Evolutionary conservation across 2,113 vertebrate species (phyloP).

Genomic region (Colaptes auratus): DNA sequence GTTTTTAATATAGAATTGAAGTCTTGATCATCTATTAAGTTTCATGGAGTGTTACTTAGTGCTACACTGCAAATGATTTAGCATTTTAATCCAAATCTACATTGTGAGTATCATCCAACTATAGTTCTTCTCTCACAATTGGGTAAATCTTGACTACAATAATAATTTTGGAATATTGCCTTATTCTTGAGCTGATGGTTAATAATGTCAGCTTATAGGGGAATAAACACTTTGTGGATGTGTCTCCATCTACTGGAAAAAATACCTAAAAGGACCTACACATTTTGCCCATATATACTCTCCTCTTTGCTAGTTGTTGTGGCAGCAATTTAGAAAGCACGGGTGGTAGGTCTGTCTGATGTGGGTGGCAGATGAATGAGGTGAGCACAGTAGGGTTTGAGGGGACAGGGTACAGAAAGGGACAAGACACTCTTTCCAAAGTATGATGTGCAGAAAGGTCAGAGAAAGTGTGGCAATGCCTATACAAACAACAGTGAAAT

Average conservation of each 20-base stretch:
- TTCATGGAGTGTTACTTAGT: conserved; percentile 35
- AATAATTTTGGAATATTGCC: neutral
- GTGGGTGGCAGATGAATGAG: neutral
- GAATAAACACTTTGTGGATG: conserved; percentile 32
- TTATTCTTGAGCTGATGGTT: neutral
- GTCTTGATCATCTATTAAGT: neutral
- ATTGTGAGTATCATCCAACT: neutral
- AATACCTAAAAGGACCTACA: neutral
- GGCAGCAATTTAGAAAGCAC: neutral
- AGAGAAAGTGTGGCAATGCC: neutral
- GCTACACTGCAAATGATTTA: neutral
- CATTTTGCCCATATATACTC: neutral
- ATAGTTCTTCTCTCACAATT: neutral
- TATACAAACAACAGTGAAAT: neutral
- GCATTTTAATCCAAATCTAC: neutral
- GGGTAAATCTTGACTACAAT: neutral
- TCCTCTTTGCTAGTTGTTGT: neutral
- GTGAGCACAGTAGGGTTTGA: neutral
- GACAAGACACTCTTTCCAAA: neutral
- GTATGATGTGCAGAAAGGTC: neutral
- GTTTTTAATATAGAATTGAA: neutral
- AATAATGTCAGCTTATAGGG: neutral
- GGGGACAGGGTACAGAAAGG: neutral
- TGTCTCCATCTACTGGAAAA: conserved; percentile 66
- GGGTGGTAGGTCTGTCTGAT: neutral